Evolutionary conservation across 2,113 vertebrate species (phyloP).

Genomic region (Vimba vimba): DNA sequence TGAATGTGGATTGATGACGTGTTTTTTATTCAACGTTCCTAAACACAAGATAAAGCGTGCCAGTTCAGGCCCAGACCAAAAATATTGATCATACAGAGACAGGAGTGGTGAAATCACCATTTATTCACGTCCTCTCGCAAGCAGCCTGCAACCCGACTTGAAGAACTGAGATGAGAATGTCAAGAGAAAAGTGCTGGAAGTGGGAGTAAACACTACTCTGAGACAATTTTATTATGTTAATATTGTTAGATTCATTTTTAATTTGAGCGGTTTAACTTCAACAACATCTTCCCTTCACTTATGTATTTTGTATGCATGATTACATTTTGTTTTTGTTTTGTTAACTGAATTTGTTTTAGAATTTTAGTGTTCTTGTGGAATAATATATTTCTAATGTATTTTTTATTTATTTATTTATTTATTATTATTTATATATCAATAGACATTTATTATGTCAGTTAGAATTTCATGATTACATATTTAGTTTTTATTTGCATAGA

Average conservation of each 20-base stretch:
- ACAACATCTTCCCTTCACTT: not conserved
- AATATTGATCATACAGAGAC: not conserved
- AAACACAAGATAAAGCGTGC: not conserved
- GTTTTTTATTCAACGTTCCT: conserved; percentile 6
- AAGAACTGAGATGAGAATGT: not conserved
- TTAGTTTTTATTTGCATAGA: not conserved
- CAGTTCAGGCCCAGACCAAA: conserved; percentile 19
- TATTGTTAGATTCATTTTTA: not conserved
- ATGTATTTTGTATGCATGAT: not conserved
- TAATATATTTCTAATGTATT: not conserved
- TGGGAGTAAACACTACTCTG: not conserved
- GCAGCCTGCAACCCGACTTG: not conserved
- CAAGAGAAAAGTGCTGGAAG: not conserved
- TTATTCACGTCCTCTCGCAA: conserved; percentile 18
- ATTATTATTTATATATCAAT: not conserved
- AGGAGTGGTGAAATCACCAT: conserved; percentile 1
- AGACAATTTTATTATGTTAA: not conserved
- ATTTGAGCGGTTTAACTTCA: not conserved
- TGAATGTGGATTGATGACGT: not conserved
- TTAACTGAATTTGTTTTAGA: not conserved
- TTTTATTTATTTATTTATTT: no score
- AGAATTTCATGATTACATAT: not conserved
- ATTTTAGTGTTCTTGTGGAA: not conserved
- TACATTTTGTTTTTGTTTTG: not conserved
- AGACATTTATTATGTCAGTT: not conserved